Conservation (phyloP, 23 tunicate species). For the Styela clava region DNA sequence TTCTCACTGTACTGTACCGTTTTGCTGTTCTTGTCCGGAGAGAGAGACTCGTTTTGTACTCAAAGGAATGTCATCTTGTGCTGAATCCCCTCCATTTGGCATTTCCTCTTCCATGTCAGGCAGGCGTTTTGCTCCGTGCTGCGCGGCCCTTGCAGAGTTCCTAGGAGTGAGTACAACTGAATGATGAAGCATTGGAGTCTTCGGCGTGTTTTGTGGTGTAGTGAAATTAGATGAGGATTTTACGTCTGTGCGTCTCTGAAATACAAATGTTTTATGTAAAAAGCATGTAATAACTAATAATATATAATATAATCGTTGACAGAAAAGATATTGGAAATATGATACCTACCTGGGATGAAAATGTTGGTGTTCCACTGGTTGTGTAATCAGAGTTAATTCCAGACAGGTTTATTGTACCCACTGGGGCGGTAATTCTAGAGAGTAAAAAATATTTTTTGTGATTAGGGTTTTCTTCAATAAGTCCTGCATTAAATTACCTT, state of each 20-base stretch:
- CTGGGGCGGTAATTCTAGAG: background rate
- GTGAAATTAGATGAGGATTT: slow-evolving; percentile 1
- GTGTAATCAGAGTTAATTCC: background rate
- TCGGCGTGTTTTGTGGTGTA: slow-evolving; percentile 22
- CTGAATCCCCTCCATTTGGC: background rate
- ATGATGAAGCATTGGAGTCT: background rate
- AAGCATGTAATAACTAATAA: no score
- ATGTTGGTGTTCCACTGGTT: background rate
- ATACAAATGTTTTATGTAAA: no score
- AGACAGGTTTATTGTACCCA: background rate
- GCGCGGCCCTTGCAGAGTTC: background rate
- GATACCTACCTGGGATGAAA: background rate
- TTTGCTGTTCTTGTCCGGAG: background rate
- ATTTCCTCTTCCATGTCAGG: background rate
- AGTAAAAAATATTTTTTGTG: no score
- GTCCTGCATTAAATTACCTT: no score
- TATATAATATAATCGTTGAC: no score
- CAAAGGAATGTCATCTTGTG: background rate
- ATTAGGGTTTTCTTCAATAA: no score
- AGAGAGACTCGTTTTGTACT: background rate
- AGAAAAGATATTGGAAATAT: no score
- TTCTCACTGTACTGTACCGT: no score
- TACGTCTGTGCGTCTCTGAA: background rate
- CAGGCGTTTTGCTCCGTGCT: background rate
- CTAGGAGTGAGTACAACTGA: background rate